Percentiles rank a stretch among this genome's conserved stretches.
Evolutionary conservation across 2,113 vertebrate species (phyloP).

Genomic region (Trachemys scripta): DNA sequence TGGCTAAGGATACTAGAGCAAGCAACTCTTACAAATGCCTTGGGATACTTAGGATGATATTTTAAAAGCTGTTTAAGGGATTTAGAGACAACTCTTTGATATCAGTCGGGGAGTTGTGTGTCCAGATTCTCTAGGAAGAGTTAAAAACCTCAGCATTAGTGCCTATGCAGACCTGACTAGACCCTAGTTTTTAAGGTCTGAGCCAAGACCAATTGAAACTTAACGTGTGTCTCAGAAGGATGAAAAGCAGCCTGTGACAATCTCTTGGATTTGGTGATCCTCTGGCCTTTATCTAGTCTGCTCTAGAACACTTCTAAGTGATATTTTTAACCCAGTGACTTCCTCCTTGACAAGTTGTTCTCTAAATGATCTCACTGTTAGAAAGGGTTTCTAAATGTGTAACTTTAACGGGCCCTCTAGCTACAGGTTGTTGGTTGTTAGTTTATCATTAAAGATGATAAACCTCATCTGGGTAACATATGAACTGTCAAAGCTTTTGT

Average conservation of each 20-base stretch:
- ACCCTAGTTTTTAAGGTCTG: neutral
- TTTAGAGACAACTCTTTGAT: neutral
- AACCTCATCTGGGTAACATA: neutral
- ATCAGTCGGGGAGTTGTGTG: neutral
- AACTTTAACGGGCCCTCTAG: slow-evolving; percentile 21
- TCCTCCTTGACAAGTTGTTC: neutral
- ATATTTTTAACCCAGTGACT: neutral
- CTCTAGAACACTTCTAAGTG: neutral
- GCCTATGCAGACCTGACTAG: neutral
- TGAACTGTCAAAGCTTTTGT: neutral
- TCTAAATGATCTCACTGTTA: neutral
- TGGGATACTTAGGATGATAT: neutral
- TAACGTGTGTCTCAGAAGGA: accelerated
- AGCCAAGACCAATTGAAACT: neutral
- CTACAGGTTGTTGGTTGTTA: slow-evolving; percentile 3
- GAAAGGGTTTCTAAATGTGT: slow-evolving; percentile 3
- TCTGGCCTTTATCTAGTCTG: neutral
- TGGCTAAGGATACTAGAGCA: neutral
- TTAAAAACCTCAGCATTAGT: neutral
- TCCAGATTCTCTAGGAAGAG: neutral
- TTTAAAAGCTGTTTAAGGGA: neutral
- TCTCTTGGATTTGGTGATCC: neutral
- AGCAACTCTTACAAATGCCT: neutral
- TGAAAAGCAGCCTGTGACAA: neutral
- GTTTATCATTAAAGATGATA: neutral